Base-by-base conservation (phyloP, 2,113 vertebrate species). In the Saimiri boliviensis region DNA sequence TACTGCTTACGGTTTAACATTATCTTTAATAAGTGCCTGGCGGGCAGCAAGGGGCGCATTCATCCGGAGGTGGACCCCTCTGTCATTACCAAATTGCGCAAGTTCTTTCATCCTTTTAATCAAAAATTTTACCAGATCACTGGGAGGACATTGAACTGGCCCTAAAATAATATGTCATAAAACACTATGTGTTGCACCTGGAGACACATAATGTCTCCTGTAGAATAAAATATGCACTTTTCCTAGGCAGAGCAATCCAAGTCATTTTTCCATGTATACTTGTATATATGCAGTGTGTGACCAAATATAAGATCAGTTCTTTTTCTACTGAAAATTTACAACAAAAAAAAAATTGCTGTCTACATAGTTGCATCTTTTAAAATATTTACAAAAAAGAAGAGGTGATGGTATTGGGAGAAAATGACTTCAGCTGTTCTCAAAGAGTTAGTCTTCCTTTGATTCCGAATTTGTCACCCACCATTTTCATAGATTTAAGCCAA, bases 61-160 rank as follows among this genome's bases (percentile, higher is more conserved):
- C 99, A 99, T 98, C 99, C 99, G 1, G 99, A 99, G 97, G 99
- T 99, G 91, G 99, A 99, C 95, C 98, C 99, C 40, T 99, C 99
- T 86, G 99, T 99, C 97, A 98, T 99, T 98, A 99, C 99, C 97
- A 99, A 99, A 99, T 99, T 99, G 98, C 99, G 99, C 97, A 99
- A 98, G 98, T 99, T 99, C 98, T 99, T 99, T 98, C 99, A 99
- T 95, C 99, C 99, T 89, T 99, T 99, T 97, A 99, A 99, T 99
- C 99, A 99, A 98, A 99, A 99, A 98, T 99, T 99, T 98, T 99
- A 99, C 98, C 99, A 99, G 99, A 99, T 99, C 98, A 99, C 99
- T 32, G 99, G 99, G 70, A 99, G 99, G 98, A 99, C 99, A 98
- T 99, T 99, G 99, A 99, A 98, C 98, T 99, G 99, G 99, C 99